Percentiles rank a stretch among this genome's conserved stretches.
These are phyloP conservation scores for Philopedon plagiatum DNA, from an alignment of 2,888 invertebrate genomes.

Conservation along the genomic window DNA sequence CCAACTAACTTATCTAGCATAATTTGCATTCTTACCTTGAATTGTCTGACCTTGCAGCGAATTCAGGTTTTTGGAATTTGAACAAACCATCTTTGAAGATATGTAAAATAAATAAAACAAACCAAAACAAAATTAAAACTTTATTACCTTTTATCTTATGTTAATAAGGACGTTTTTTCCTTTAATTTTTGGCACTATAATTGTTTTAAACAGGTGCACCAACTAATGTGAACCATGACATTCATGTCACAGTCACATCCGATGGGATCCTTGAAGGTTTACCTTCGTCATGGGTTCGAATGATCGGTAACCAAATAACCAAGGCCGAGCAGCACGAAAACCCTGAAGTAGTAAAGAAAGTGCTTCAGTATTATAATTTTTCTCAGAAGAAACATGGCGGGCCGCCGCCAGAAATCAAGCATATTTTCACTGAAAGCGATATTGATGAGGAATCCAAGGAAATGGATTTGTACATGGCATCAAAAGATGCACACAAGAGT, in stretches of 20 bases:
- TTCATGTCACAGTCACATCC: constrained; percentile 89
- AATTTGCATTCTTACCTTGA: not conserved
- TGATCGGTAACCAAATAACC: constrained; percentile 87
- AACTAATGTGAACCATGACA: constrained; percentile 87
- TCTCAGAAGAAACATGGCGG: constrained; percentile 86
- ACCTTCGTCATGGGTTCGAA: constrained; percentile 85
- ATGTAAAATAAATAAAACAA: too few relatives aligned
- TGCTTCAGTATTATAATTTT: constrained; percentile 91
- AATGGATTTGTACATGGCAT: constrained; percentile 82
- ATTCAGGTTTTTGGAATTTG: not conserved
- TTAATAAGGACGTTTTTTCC: too few relatives aligned
- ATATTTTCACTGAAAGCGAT: constrained; percentile 84
- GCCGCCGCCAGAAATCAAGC: constrained; percentile 81
- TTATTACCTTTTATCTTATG: too few relatives aligned
- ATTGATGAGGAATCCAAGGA: constrained; percentile 88
- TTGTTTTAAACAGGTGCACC: constrained; percentile 71
- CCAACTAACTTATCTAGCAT: too few relatives aligned
- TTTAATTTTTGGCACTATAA: not conserved
- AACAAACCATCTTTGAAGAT: too few relatives aligned
- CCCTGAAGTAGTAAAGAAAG: constrained; percentile 91
- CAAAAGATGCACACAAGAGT: constrained; percentile 80
- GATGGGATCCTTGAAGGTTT: constrained; percentile 90
- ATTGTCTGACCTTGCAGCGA: not conserved
- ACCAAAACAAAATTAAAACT: too few relatives aligned
- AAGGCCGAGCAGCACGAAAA: constrained; percentile 90